Base-by-base conservation (phyloP, 2,888 invertebrate species). In the Drosophila histrio region DNA sequence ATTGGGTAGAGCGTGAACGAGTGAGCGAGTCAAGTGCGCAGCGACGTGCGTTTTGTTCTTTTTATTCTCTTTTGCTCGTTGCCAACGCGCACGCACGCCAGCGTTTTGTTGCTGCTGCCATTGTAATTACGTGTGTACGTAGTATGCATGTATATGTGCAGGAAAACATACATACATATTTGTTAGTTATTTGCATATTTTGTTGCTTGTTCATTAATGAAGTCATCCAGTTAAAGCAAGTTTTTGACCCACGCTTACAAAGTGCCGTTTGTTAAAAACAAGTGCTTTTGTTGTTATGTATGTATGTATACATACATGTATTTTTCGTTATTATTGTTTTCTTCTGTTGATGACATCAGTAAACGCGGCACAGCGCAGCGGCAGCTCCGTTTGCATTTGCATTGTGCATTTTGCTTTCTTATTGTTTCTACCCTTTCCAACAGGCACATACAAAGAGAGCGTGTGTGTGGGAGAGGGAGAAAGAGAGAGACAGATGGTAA, bases 211-310 rank as follows among this genome's bases (percentile, higher is more conserved):
- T 68, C 63, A 67, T 70, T 82, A 82, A 87, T 82, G 86, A 87
- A 87, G 81, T 82, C 81, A 82, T 82, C 59, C 76, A 85, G 72
- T 78, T 69, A 54, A 46, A 75, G 68, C 82, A 58, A 81, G 86
- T 82, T 81, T 81, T 60, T 64, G 53, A 58, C 49, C 72, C 57
- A 62, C 56, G 43, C 58, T 39, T 50, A 36, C 50, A 65, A 43
- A 58, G 49, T 53, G 72, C 53, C 64, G 64, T 61, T 75, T 58
- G 58, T 50, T 66, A 19, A 44, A 19, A 54, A 62, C 54, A 67
- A 53, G 47, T 68, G 78, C 52, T 62, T 78, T 53, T 65, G 34
- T 44, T 53, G 57, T 60, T 63, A 43, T 61, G 38, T 30, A n/a
- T n/a, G n/a, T n/a, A 36, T 36, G 38, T 19, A 15, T 19, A 15